These are phyloP conservation scores for Dipodomys merriami DNA, from an alignment of 2,113 vertebrate species.

Conservation along the genomic window DNA sequence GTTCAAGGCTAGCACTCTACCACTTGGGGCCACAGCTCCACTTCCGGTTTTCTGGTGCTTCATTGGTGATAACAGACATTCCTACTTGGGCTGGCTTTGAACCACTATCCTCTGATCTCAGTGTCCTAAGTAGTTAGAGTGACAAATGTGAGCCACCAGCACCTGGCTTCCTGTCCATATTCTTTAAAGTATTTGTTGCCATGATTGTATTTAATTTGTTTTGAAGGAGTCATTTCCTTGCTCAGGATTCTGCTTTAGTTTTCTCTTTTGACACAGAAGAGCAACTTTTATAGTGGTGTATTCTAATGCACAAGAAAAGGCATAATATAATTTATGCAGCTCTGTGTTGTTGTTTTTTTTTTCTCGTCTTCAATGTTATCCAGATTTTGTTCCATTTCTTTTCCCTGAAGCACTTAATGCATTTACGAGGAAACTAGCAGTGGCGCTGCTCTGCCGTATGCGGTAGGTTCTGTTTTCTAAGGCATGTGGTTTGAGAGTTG, in stretches of 20 bases:
- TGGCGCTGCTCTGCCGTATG: neutral
- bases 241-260: conserved; percentile 39
- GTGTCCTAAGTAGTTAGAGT: too few species aligned
- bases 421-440: neutral
- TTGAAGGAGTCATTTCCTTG: neutral
- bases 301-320: neutral
- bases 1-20: too few species aligned
- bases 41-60: too few species aligned
- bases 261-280: conserved; percentile 11
- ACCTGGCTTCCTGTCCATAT: too few species aligned
- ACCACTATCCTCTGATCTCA: too few species aligned
- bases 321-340: neutral
- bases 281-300: conserved; percentile 17
- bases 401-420: neutral
- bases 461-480: neutral
- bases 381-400: neutral
- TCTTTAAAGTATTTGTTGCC: conserved; percentile 5
- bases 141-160: too few species aligned
- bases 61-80: too few species aligned
- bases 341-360: neutral
- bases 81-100: too few species aligned
- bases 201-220: conserved; percentile 49
- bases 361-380: neutral
- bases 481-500: conserved; percentile 7
- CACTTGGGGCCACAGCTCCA: too few species aligned